Conservation (phyloP, 1,140 invertebrate species). For the Neodiprion pinetum region DNA sequence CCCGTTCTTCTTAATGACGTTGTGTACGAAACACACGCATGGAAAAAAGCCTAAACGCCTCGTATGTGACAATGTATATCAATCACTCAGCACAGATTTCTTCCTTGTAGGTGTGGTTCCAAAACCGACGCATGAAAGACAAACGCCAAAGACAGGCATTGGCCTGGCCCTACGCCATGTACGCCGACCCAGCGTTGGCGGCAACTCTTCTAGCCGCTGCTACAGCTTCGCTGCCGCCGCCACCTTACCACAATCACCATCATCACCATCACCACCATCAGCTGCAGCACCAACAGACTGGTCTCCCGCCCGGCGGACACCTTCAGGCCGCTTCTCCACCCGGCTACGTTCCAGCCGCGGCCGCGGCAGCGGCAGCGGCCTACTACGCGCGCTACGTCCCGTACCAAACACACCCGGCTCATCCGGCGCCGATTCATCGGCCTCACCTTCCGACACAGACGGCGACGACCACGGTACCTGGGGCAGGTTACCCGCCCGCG, state of each 20-base stretch:
- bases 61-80: too few relatives aligned
- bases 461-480: conserved; percentile 14
- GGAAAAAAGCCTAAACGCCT: too few relatives aligned
- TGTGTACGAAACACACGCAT: too few relatives aligned
- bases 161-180: conserved; percentile 94
- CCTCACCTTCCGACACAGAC: conserved; percentile 13
- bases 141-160: conserved; percentile 93
- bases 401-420: conserved; percentile 32
- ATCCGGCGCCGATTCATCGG: conserved; percentile 24
- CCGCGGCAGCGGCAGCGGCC: conserved; percentile 44
- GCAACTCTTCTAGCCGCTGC: conserved; percentile 91
- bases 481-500: conserved; percentile 17
- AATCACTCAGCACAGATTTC: conserved; percentile 23
- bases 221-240: conserved; percentile 65
- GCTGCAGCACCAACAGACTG: conserved; percentile 60
- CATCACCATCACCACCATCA: conserved; percentile 56
- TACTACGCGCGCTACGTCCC: conserved; percentile 50
- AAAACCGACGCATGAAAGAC: conserved; percentile 99
- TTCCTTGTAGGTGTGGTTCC: conserved; percentile 93
- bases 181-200: conserved; percentile 90
- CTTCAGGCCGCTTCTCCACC: conserved; percentile 27
- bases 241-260: conserved; percentile 57
- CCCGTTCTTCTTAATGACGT: too few relatives aligned
- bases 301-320: conserved; percentile 56
- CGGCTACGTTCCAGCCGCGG: conserved; percentile 29